A percentile compares a stretch with the other conserved stretches of the same genome.
These are phyloP conservation scores for Caenorhabditis sp. DNA, from an alignment of 2,888 invertebrate species.

Conservation along the genomic window DNA sequence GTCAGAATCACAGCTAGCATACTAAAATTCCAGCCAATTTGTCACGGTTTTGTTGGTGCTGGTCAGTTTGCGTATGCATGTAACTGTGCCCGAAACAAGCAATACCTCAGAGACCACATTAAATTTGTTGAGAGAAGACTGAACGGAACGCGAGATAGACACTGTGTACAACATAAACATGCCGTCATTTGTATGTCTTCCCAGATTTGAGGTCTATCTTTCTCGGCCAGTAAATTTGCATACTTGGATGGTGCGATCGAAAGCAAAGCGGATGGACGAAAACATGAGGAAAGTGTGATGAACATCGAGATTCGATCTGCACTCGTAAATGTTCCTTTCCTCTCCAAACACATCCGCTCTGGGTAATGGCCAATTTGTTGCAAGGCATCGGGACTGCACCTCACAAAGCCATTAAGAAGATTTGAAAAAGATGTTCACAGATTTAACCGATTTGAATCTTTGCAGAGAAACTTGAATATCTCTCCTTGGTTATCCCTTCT, in stretches of 20 bases:
- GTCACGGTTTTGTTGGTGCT: too few species aligned
- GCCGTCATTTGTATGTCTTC: constrained; percentile 25
- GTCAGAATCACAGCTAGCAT: too few species aligned
- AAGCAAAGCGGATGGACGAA: background rate
- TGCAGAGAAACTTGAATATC: background rate
- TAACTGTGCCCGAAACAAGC: too few species aligned
- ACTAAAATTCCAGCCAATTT: too few species aligned
- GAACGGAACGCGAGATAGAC: constrained; percentile 50
- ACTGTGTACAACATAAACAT: constrained; percentile 51
- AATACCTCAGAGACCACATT: constrained; percentile 26
- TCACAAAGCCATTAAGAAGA: constrained; percentile 11
- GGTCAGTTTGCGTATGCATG: too few species aligned
- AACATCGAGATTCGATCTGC: constrained; percentile 56
- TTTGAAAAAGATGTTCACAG: background rate
- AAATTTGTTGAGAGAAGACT: constrained; percentile 23
- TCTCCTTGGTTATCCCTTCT: background rate
- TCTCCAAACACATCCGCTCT: constrained; percentile 37
- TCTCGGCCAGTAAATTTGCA: constrained; percentile 39
- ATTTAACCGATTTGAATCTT: background rate
- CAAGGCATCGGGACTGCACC: constrained; percentile 22
- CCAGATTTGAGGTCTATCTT: constrained; percentile 42
- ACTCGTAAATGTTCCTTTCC: constrained; percentile 40
- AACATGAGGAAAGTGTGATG: constrained; percentile 32
- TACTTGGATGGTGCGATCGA: constrained; percentile 14
- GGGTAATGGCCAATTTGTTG: constrained; percentile 51